These are phyloP conservation scores for Pantala flavescens DNA, from an alignment of 1,140 invertebrate species.

Conservation along the genomic window DNA sequence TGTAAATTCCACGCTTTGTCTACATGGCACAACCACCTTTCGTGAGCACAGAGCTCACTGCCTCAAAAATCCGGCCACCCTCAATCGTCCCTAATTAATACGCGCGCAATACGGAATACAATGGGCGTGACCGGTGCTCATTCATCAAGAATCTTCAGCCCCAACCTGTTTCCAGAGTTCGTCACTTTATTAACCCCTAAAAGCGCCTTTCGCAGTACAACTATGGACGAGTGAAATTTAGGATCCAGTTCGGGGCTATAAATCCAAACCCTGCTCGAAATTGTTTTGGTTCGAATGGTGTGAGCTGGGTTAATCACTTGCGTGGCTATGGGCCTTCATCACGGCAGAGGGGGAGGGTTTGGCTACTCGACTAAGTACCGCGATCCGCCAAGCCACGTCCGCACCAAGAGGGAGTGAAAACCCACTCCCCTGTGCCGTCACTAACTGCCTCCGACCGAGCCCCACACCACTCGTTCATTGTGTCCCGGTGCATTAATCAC, in stretches of 20 bases:
- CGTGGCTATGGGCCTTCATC: neutral
- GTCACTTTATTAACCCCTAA: conserved; percentile 5
- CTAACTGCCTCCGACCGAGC: neutral
- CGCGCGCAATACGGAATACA: neutral
- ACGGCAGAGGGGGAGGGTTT: neutral
- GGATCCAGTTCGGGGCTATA: conserved; percentile 2
- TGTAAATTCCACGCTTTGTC: too few species aligned
- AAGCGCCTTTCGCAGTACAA: neutral
- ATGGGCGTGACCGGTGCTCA: neutral
- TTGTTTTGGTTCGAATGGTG: neutral
- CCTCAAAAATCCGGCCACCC: too few species aligned
- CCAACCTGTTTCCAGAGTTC: neutral
- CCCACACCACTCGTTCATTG: conserved; percentile 13
- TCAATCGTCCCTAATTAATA: too few species aligned
- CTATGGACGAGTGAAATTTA: neutral
- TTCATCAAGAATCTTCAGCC: neutral
- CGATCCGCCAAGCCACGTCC: neutral
- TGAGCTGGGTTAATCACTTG: neutral
- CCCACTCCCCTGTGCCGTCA: neutral
- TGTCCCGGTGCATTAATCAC: conserved; percentile 36
- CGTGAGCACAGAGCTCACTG: too few species aligned
- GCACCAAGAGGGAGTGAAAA: neutral
- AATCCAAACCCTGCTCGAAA: neutral
- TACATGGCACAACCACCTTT: too few species aligned
- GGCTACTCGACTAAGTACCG: neutral